Base-by-base conservation (phyloP, 1,140 invertebrate genomes). In the Stegodyphus dumicola region DNA sequence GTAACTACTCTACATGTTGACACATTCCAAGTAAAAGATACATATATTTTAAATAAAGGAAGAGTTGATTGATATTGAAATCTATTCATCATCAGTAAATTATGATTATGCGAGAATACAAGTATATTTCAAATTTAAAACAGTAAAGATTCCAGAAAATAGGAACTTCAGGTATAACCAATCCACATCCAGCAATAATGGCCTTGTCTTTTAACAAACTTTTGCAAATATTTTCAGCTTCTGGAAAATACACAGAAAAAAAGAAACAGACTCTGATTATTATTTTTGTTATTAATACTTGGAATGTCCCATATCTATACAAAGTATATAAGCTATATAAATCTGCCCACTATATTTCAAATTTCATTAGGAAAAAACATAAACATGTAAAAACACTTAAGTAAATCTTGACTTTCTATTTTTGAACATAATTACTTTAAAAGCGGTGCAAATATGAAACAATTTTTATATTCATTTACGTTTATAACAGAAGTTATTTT, bases 211-310 rank as follows among this genome's bases (percentile, higher is more conserved):
- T 85, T 49, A 69, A 85, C 81, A 85, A 76, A 76, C 73, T 76
- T 85, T 85, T 54, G 80, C 81, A 85, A 69, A 85, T 77, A 85
- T 85, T 85, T 85, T 85, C 81, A 85, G 81, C 81, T 85, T 85
- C 81, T 85, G 81, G 81, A 85, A 85, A 85, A 85, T 85, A 85
- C 74, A 85, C 74, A 83, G 80, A 85, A 85, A 76, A 85, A 77
- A 83, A 33, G 33, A 71, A 60, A 85, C 49, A 85, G 81, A 85
- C 74, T 76, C 17, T 85, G 64, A 85, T 85, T 85, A 85, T 85
- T 85, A 85, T 75, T 85, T 73, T 69, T 69, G 74, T 53, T 33
- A 33, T 33, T 33, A 85, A 77, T 83, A 83, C 69, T 81, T 81
- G 78, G 78, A 81, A 81, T 70, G 69, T 81, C 78, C 78, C 78